Evolutionary conservation across 2,888 invertebrate genomes (phyloP).

Genomic region (Xanthorhoe spadicearia): DNA sequence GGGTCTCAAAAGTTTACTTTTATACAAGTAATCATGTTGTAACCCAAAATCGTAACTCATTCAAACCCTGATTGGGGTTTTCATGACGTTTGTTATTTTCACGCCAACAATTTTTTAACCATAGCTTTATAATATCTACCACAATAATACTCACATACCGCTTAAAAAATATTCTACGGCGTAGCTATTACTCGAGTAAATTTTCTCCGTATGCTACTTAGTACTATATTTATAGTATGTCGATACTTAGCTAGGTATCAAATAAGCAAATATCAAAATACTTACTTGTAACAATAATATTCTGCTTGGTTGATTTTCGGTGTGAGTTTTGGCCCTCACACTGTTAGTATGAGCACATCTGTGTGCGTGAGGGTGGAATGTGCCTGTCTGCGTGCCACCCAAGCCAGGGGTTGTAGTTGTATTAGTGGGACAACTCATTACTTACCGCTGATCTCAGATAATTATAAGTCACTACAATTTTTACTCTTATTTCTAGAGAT

Average conservation of each 20-base stretch:
- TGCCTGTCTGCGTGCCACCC: conserved; percentile 28
- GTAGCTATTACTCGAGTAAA: too few species aligned
- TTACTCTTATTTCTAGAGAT: neutral
- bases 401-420: conserved; percentile 44
- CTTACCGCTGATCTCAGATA: conserved; percentile 73
- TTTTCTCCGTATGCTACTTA: too few species aligned
- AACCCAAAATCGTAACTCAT: too few species aligned
- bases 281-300: conserved; percentile 4
- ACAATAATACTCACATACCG: too few species aligned
- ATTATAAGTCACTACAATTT: conserved; percentile 58
- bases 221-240: neutral
- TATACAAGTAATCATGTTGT: too few species aligned
- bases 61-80: too few species aligned
- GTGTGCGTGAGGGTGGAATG: conserved; percentile 31
- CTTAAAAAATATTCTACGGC: too few species aligned
- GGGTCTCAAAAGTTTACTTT: too few species aligned
- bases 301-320: conserved; percentile 8
- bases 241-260: neutral
- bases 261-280: neutral
- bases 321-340: conserved; percentile 5
- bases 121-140: too few species aligned
- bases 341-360: conserved; percentile 20
- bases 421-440: conserved; percentile 69
- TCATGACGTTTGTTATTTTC: too few species aligned
- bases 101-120: too few species aligned